phyloP scores from a whole-genome alignment of 2,888 invertebrate species.

The Tetragonula carbonaria region DNA sequence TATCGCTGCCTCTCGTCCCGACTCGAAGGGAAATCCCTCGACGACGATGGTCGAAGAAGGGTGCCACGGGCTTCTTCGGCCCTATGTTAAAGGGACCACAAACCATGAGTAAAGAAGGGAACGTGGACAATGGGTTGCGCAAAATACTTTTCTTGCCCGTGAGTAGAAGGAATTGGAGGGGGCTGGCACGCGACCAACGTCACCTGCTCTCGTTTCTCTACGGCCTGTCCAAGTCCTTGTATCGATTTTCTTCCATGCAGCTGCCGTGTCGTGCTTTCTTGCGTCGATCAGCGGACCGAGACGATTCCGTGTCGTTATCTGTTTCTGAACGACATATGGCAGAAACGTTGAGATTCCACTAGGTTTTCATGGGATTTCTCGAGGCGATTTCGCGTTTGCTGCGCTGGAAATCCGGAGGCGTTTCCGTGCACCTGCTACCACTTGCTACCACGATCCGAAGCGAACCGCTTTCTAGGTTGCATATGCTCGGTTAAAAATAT shows the following conservation, averaged over 20 bases:
- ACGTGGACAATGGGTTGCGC: constrained; percentile 76
- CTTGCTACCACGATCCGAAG: constrained; percentile 8
- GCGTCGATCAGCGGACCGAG: constrained; percentile 76
- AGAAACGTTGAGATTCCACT: constrained; percentile 79
- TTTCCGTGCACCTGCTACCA: constrained; percentile 52
- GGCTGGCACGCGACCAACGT: constrained; percentile 83
- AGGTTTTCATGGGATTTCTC: constrained; percentile 56
- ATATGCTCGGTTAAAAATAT: background rate
- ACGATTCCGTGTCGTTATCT: constrained; percentile 73
- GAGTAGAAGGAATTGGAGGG: constrained; percentile 69
- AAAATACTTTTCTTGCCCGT: constrained; percentile 80
- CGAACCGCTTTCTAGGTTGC: background rate
- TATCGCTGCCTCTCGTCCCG: constrained; percentile 53
- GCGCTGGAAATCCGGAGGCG: constrained; percentile 29
- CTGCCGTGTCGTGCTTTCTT: constrained; percentile 76
- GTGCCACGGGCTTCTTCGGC: constrained; percentile 62
- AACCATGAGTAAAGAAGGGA: constrained; percentile 73
- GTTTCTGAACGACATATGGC: constrained; percentile 74
- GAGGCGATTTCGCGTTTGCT: constrained; percentile 47
- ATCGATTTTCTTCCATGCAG: constrained; percentile 79
- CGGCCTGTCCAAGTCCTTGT: constrained; percentile 71
- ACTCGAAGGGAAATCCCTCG: constrained; percentile 63
- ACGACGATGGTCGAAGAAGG: constrained; percentile 56
- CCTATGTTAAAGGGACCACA: constrained; percentile 77
- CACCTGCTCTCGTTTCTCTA: constrained; percentile 78